Evolutionary conservation across 2,113 vertebrate species (phyloP), one percentile per base, ranked within the genome.

Genomic region (Phalacrocorax carbo): DNA sequence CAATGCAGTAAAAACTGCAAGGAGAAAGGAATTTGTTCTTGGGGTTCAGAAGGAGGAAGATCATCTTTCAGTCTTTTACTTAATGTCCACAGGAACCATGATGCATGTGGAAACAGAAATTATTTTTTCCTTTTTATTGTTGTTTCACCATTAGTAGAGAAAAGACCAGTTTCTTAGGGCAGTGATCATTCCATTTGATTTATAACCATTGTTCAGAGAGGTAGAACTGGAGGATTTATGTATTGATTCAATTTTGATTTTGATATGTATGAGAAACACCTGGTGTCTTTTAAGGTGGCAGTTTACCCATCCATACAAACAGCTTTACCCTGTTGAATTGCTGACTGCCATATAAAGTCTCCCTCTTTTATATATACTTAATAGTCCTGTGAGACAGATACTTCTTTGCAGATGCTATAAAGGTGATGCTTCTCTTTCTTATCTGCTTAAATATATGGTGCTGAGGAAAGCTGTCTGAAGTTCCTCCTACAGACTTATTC

Each of bases 1-100:
- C 55, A 84, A 55, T n/a, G 2, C 75, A 69, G 27, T 14, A 57
- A 61, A 76, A 90, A 22, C 7, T 49, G 25, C 23, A 60, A 57
- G 34, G 68, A 42, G 20, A 55, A 86, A 40, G 5, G 6, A 52
- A 18, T 73, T 72, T 60, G 5, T 34, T 87, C 11, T 15, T 85
- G 16, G 2, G 0, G 1, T 76, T 88, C 1, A 2, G 25, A 82
- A 79, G 6, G 7, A 86, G 18, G 16, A 70, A 2, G 2, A 51
- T 51, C 0, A 6, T 49, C 25, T 75, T 71, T 46, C 15, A 27
- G 17, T 15, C 18, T 69, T 81, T 65, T 26, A 52, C 4, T 62
- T 61, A 36, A 25, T 30, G 10, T 57, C 9, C 30, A 21, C 15
- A 80, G 52, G 87, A 90, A 5, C 2, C 30, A 42, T 44, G 27